Conservation (phyloP, 2,888 invertebrate species). For the Myopa testacea region DNA sequence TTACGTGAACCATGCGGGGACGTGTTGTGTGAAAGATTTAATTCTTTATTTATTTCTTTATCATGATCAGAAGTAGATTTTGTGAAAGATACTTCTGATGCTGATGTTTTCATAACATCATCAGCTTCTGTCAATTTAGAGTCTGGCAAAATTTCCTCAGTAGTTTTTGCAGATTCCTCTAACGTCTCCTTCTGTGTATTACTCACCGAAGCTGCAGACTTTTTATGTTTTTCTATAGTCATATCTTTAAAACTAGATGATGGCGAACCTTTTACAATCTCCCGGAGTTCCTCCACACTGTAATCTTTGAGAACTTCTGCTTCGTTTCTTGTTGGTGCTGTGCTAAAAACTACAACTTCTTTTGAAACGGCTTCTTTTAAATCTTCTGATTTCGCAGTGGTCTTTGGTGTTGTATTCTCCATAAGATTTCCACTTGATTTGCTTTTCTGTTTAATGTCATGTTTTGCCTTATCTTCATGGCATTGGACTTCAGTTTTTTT, state of each 20-base stretch:
- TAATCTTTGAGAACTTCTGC: not conserved
- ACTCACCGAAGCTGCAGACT: not conserved
- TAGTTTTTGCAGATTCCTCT: not conserved
- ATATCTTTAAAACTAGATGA: not conserved
- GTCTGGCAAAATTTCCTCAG: not conserved
- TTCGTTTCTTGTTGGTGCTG: not conserved
- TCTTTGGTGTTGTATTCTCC: not conserved
- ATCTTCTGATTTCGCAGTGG: too few species aligned
- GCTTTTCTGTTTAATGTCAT: not conserved
- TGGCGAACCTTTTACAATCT: not conserved
- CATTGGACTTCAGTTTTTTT: not conserved
- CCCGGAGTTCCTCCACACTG: not conserved
- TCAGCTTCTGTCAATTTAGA: too few species aligned
- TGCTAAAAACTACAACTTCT: too few species aligned
- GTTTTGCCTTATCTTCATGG: not conserved
- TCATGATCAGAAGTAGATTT: not conserved
- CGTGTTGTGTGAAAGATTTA: not conserved
- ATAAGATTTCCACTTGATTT: not conserved
- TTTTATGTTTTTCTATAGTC: not conserved
- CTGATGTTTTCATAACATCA: too few species aligned
- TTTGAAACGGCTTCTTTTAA: too few species aligned
- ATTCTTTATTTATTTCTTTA: not conserved
- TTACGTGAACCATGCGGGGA: constrained; percentile 10
- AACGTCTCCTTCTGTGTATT: not conserved
- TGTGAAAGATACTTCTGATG: not conserved